phyloP scores from a whole-genome alignment of 64 coral and sea anemone genomes.

The Montipora capricornis region DNA sequence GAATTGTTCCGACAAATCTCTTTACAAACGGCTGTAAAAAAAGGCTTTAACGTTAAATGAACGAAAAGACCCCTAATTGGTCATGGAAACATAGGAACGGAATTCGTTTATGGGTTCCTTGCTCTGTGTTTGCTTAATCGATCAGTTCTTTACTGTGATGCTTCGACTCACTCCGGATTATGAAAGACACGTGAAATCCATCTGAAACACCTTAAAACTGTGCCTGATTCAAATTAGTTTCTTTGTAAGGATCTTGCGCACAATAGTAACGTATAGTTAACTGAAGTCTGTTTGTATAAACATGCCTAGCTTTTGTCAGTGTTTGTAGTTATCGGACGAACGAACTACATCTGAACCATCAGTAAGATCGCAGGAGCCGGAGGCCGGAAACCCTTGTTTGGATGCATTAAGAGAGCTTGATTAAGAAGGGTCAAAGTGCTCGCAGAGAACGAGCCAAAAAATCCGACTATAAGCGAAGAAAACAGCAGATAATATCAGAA shows the following conservation, averaged over 20 bases:
- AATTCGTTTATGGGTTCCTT: constrained; percentile 12
- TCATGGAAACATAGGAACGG: not conserved
- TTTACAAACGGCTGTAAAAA: constrained; percentile 39
- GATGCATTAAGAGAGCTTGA: not conserved
- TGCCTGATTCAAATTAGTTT: not conserved
- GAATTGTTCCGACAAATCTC: constrained; percentile 13
- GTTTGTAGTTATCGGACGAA: not conserved
- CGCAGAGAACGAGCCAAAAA: not conserved
- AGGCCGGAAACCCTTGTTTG: not conserved
- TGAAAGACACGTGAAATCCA: constrained; percentile 15
- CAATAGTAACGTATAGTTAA: not conserved
- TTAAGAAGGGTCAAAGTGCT: not conserved
- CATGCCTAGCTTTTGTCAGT: constrained; percentile 26
- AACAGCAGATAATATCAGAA: not conserved
- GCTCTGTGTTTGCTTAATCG: constrained; percentile 22
- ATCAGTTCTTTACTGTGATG: constrained; percentile 12
- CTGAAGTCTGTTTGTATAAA: not conserved
- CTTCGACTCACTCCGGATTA: constrained; percentile 13
- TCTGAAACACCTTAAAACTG: not conserved
- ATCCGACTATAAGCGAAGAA: not conserved
- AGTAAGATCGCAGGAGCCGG: not conserved
- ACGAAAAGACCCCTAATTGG: constrained; percentile 27
- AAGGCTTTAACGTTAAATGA: constrained; percentile 43
- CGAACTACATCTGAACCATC: not conserved
- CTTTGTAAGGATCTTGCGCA: too few species aligned